These are phyloP conservation scores for Struthidea cinerea DNA, from an alignment of 2,113 vertebrate genomes.

Conservation along the genomic window DNA sequence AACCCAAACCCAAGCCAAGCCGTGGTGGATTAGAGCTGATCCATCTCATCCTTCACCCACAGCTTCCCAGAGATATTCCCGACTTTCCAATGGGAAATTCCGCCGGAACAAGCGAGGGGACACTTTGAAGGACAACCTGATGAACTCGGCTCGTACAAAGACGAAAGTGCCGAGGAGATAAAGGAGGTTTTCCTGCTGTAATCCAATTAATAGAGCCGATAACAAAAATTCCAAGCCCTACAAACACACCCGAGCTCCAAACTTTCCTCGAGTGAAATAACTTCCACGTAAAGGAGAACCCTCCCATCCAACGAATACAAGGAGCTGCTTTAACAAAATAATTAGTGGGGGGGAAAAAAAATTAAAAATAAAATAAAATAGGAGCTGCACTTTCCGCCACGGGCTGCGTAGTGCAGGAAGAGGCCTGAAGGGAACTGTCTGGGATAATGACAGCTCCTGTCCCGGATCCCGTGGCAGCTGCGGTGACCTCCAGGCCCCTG, in stretches of 20 bases:
- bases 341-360: accelerated
- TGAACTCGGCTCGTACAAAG: accelerated
- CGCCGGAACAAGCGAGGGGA: accelerated
- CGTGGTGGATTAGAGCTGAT: not conserved
- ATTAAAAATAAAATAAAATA: not conserved
- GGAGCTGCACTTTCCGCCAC: not conserved
- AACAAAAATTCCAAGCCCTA: accelerated
- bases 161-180: not conserved
- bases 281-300: not conserved
- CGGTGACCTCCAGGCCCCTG: constrained; percentile 14
- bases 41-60: not conserved
- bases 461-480: not conserved
- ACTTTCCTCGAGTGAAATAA: not conserved
- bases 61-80: not conserved
- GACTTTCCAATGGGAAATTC: not conserved
- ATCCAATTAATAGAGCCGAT: not conserved
- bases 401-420: not conserved
- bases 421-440: not conserved
- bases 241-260: not conserved
- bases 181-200: not conserved
- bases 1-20: not conserved
- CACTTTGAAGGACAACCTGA: not conserved
- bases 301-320: not conserved
- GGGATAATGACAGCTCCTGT: constrained; percentile 34
- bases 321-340: not conserved